A percentile compares a stretch with the other conserved stretches of the same genome.
These are phyloP conservation scores for Caenorhabditis sp. DNA, from an alignment of 2,888 invertebrate genomes.

Conservation along the genomic window DNA sequence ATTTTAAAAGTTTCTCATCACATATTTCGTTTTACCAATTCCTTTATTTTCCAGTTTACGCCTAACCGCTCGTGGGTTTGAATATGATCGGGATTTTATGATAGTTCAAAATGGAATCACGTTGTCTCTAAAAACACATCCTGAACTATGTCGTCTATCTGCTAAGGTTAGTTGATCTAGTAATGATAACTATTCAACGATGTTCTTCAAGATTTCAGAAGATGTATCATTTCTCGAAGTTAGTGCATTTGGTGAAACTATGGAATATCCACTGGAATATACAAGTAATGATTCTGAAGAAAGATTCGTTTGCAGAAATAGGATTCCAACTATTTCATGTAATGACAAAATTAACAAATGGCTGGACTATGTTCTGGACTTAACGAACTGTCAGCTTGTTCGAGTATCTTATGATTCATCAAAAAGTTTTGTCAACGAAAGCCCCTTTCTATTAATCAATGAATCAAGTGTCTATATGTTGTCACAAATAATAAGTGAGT, in stretches of 20 bases:
- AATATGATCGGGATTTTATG: constrained; percentile 93
- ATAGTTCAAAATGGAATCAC: constrained; percentile 82
- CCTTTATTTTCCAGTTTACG: constrained; percentile 77
- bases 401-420: constrained; percentile 74
- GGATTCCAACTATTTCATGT: constrained; percentile 83
- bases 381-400: constrained; percentile 37
- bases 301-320: constrained; percentile 86
- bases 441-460: constrained; percentile 85
- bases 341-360: constrained; percentile 83
- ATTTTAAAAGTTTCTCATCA: too few relatives aligned
- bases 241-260: not conserved
- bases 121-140: constrained; percentile 86
- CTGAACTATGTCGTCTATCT: constrained; percentile 77
- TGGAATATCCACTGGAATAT: constrained; percentile 1
- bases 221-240: not conserved
- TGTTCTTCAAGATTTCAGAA: constrained; percentile 2
- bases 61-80: constrained; percentile 81
- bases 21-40: not conserved
- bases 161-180: constrained; percentile 10
- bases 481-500: constrained; percentile 74
- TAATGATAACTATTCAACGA: not conserved
- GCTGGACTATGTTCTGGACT: constrained; percentile 76
- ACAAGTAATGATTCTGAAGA: constrained; percentile 74
- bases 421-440: constrained; percentile 77
- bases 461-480: constrained; percentile 79